These are phyloP conservation scores for Zygaena filipendulae DNA, from an alignment of 2,888 invertebrate species.

Conservation along the genomic window DNA sequence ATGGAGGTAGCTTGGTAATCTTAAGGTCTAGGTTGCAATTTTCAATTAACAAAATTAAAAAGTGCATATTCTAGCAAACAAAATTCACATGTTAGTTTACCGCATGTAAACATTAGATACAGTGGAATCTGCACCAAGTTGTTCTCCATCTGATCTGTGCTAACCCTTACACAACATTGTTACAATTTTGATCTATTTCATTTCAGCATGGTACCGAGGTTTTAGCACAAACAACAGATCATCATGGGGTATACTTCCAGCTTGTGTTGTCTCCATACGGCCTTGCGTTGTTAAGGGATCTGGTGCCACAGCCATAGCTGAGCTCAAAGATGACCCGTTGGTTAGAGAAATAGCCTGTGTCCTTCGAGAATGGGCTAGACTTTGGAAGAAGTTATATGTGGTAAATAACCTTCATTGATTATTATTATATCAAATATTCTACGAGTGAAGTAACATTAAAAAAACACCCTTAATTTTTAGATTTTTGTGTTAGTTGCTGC, in stretches of 20 bases:
- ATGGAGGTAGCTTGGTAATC: constrained; percentile 72
- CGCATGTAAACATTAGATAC: too few species aligned
- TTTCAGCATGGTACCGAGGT: constrained; percentile 87
- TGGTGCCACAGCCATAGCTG: constrained; percentile 85
- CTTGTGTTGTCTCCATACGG: constrained; percentile 80
- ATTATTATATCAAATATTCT: too few species aligned
- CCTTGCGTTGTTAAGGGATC: constrained; percentile 82
- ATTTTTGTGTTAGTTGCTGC: too few species aligned
- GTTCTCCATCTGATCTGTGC: too few species aligned
- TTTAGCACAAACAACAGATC: constrained; percentile 77
- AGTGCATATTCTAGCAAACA: too few species aligned
- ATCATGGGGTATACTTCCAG: constrained; percentile 66
- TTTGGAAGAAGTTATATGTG: constrained; percentile 93
- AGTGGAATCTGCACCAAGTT: too few species aligned
- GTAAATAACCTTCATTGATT: constrained; percentile 64
- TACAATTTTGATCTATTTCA: constrained; percentile 1
- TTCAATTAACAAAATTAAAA: too few species aligned
- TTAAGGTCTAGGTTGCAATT: too few species aligned
- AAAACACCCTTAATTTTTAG: too few species aligned
- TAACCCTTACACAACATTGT: too few species aligned
- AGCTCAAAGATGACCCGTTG: constrained; percentile 89
- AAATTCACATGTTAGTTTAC: too few species aligned
- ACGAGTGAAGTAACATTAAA: too few species aligned
- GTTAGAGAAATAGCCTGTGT: constrained; percentile 92
- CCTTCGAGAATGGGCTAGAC: constrained; percentile 91